A percentile compares a stretch with the other conserved stretches of the same genome.
Evolutionary conservation across 2,888 invertebrate species (phyloP).

Genomic region (Pammene aurita): DNA sequence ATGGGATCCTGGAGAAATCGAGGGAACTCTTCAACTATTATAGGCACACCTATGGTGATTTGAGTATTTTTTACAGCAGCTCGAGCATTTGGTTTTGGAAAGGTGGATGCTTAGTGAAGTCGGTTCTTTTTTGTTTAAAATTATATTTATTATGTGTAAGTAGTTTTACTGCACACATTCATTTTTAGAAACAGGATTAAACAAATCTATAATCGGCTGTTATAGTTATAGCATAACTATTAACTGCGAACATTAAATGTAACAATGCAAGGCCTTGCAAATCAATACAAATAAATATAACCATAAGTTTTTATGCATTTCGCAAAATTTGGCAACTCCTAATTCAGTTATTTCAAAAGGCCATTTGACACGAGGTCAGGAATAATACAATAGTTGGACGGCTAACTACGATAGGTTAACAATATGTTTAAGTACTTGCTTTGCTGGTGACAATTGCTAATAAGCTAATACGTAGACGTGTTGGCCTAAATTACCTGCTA

Average conservation of each 20-base stretch:
- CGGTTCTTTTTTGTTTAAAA: no score
- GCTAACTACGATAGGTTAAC: constrained; percentile 17
- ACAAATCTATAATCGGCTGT: no score
- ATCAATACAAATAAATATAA: constrained; percentile 10
- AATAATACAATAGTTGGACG: constrained; percentile 6
- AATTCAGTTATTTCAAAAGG: constrained; percentile 25
- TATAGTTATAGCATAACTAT: neutral
- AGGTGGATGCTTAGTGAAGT: no score
- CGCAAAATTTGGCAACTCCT: constrained; percentile 22
- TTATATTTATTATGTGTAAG: no score
- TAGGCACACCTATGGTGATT: no score
- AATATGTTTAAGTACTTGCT: constrained; percentile 18
- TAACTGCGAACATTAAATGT: neutral
- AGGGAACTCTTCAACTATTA: no score
- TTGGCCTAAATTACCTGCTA: constrained; percentile 3
- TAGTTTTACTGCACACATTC: no score
- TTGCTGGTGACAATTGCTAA: constrained; percentile 21
- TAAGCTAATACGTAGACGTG: neutral
- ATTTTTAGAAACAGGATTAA: no score
- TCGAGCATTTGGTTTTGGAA: no score
- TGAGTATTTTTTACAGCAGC: no score
- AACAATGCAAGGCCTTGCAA: neutral
- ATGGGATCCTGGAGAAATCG: no score
- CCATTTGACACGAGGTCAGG: constrained; percentile 35
- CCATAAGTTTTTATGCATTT: constrained; percentile 6